phyloP scores from a whole-genome alignment of 2,113 vertebrate species.

The Strix aluco region DNA sequence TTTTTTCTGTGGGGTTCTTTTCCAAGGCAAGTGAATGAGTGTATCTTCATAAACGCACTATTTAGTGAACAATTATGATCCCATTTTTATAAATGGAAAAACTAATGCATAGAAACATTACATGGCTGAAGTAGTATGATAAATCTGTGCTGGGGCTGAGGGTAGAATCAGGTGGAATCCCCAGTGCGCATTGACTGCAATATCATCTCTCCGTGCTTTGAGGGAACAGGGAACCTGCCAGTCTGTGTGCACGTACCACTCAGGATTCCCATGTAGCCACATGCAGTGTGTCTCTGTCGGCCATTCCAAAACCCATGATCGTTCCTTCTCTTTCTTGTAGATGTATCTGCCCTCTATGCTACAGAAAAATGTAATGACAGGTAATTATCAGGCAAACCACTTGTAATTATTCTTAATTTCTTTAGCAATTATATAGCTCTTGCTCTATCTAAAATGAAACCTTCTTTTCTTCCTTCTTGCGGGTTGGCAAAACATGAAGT shows the following conservation, averaged over 20 bases:
- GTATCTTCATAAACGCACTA: neutral
- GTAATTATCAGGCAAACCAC: constrained; percentile 35
- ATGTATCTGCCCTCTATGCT: neutral
- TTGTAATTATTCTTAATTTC: constrained; percentile 33
- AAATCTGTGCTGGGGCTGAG: neutral
- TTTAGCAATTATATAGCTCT: neutral
- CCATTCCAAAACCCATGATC: neutral
- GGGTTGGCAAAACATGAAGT: constrained; percentile 25
- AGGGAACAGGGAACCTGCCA: neutral
- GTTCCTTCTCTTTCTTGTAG: neutral
- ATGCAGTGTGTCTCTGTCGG: neutral
- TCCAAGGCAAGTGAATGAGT: neutral
- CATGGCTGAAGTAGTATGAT: neutral
- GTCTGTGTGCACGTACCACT: neutral
- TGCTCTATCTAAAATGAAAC: constrained; percentile 26
- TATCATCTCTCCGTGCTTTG: neutral
- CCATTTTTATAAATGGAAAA: neutral
- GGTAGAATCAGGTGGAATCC: neutral
- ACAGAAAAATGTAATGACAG: neutral
- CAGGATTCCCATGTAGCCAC: neutral
- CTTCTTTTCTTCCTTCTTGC: constrained; percentile 16
- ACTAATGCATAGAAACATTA: neutral
- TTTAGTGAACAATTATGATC: neutral
- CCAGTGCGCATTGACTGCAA: neutral
- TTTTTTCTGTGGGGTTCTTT: neutral